Conservation (phyloP, 2,888 invertebrate species). For the Chalcis sispes region DNA sequence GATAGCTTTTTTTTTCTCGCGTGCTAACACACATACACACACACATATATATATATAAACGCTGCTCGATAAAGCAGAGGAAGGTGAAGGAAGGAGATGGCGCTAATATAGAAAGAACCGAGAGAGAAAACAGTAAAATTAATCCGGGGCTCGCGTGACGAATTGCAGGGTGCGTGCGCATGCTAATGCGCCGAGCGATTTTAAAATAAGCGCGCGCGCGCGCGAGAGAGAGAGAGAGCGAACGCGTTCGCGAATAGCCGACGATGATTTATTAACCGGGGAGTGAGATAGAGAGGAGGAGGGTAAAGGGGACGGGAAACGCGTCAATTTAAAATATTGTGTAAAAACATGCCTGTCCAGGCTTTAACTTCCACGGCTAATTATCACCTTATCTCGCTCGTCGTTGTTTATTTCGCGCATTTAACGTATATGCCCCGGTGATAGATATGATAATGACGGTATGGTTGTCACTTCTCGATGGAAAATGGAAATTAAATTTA, state of each 20-base stretch:
- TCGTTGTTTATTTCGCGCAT: too few relatives aligned
- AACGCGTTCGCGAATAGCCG: slow-evolving; percentile 38
- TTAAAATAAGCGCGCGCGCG: slow-evolving; percentile 39
- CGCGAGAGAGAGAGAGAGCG: too few relatives aligned
- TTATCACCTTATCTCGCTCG: slow-evolving; percentile 27
- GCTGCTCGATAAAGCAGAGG: slow-evolving; percentile 33
- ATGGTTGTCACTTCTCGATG: too few relatives aligned
- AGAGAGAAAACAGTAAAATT: slow-evolving; percentile 34
- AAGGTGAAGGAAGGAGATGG: background rate
- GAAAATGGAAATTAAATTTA: too few relatives aligned
- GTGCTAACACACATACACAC: too few relatives aligned
- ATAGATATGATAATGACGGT: too few relatives aligned
- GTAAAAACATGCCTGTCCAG: slow-evolving; percentile 19
- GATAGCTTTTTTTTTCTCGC: slow-evolving; percentile 3
- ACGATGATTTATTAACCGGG: slow-evolving; percentile 36
- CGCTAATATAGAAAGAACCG: background rate
- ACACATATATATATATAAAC: too few relatives aligned
- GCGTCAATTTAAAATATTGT: slow-evolving; percentile 44
- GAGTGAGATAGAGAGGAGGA: too few relatives aligned
- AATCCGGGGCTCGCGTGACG: slow-evolving; percentile 37
- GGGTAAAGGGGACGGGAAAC: too few relatives aligned
- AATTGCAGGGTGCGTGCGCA: slow-evolving; percentile 24
- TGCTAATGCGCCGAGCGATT: slow-evolving; percentile 26
- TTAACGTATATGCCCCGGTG: too few relatives aligned
- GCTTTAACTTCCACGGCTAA: slow-evolving; percentile 7